These are phyloP conservation scores for Ormyrus thymus DNA, from an alignment of 2,888 invertebrate genomes.

Conservation along the genomic window DNA sequence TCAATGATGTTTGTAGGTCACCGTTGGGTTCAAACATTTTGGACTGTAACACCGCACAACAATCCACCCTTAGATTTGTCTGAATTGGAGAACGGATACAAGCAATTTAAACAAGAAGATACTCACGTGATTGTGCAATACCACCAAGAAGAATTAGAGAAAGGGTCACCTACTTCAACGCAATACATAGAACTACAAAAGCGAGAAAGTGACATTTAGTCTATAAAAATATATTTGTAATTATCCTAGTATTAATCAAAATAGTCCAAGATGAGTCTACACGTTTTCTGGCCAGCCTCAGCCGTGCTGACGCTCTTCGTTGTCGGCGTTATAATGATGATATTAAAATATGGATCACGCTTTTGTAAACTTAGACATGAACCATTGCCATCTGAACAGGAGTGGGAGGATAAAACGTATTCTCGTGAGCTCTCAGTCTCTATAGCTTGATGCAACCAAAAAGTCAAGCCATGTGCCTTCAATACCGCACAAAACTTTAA, in stretches of 20 bases:
- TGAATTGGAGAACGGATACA: constrained; percentile 77
- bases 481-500: constrained; percentile 34
- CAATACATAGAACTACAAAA: constrained; percentile 83
- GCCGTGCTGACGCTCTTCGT: constrained; percentile 85
- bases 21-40: constrained; percentile 89
- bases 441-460: constrained; percentile 62
- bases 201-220: constrained; percentile 85
- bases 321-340: constrained; percentile 83
- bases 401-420: constrained; percentile 82
- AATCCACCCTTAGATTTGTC: constrained; percentile 88
- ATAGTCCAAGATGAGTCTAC: constrained; percentile 78
- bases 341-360: constrained; percentile 85
- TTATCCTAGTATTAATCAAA: constrained; percentile 20
- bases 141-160: constrained; percentile 69
- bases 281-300: constrained; percentile 86
- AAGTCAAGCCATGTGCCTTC: constrained; percentile 21
- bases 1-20: constrained; percentile 78
- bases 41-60: constrained; percentile 89
- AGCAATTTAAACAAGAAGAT: constrained; percentile 62
- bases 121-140: constrained; percentile 63
- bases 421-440: constrained; percentile 71
- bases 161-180: constrained; percentile 61
- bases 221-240: constrained; percentile 22
- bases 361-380: constrained; percentile 84
- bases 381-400: constrained; percentile 80